Evolutionary conservation across 2,113 vertebrate genomes (phyloP).

Genomic region (Naja naja): DNA sequence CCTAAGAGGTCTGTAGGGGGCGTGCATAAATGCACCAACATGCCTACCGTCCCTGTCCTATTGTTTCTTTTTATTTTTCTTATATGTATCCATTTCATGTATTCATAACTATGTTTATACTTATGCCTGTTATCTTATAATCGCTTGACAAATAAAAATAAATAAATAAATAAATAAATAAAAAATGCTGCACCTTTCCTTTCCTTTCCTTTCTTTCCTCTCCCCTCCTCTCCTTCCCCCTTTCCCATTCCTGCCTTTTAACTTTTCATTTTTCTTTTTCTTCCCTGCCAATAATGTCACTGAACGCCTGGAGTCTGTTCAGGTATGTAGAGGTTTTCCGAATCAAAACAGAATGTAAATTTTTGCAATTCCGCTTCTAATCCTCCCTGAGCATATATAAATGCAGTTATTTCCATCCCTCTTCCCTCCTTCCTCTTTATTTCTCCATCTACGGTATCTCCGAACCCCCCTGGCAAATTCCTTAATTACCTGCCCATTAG

Average conservation of each 20-base stretch:
- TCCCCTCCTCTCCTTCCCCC: no score
- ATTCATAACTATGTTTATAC: no score
- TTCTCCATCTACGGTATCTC: conserved; percentile 33
- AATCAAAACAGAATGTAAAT: conserved; percentile 12
- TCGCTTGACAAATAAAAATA: no score
- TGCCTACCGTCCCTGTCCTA: no score
- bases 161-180: no score
- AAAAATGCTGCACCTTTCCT: background rate
- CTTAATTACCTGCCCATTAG: conserved; percentile 59
- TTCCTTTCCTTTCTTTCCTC: background rate
- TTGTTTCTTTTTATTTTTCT: no score
- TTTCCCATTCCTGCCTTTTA: background rate
- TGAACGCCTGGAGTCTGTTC: conserved; percentile 9
- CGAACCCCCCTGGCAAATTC: conserved; percentile 30
- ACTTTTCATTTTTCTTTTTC: background rate
- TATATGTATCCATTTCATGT: no score
- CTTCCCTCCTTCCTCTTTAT: conserved; percentile 6
- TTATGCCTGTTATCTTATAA: no score
- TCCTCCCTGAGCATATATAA: conserved; percentile 34
- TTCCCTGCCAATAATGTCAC: background rate
- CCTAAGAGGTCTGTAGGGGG: no score
- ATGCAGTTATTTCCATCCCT: conserved; percentile 41
- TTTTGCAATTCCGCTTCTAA: background rate
- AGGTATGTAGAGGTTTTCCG: conserved; percentile 7
- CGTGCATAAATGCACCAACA: no score